Base-by-base conservation (phyloP, 2,113 vertebrate species). In the Corvus cornix region DNA sequence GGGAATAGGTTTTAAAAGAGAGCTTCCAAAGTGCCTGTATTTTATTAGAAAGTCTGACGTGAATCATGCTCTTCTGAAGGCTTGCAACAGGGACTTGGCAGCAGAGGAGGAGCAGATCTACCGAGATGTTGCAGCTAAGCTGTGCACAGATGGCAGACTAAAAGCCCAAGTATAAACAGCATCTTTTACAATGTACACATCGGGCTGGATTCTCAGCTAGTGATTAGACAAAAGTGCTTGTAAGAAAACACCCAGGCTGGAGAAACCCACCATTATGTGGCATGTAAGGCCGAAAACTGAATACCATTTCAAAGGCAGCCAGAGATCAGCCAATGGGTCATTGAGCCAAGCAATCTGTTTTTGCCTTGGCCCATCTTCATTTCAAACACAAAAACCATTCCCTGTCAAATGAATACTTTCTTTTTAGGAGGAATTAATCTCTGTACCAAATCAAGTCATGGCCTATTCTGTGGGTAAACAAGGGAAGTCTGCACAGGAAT, bases 91-190 rank as follows among this genome's bases (percentile, higher is more conserved):
- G 44, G 56, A 75, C 56, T 84, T 90, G 91, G 89, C 87, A 89
- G 43, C 44, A 23, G 64, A 56, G 80, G 79, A 84, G 73, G 87
- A 94, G 72, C 70, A 81, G 82, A 90, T 88, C 93, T 70, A 49
- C 59, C 13, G 82, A 78, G 68, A 88, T 49, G 62, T 22, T 90
- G 84, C 80, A 95, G 89, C 94, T 81, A 62, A 94, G 69, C 93
- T 39, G 35, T 37, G 55, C 70, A 51, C 95, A 94, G 93, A 90
- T 88, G 92, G 82, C 59, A 74, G 67, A 41, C 82, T 87, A 83
- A 90, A 86, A 95, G 85, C 93, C 85, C 76, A 48, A 96, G 76
- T 75, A 91, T 81, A 94, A 96, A 90, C 93, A 95, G 76, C 89
- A 58, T 96, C 77, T 96, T 93, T 89, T 75, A 89, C 44, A 92